These are phyloP conservation scores for Spisula subtruncata DNA, from an alignment of 2,888 invertebrate genomes.

Conservation along the genomic window DNA sequence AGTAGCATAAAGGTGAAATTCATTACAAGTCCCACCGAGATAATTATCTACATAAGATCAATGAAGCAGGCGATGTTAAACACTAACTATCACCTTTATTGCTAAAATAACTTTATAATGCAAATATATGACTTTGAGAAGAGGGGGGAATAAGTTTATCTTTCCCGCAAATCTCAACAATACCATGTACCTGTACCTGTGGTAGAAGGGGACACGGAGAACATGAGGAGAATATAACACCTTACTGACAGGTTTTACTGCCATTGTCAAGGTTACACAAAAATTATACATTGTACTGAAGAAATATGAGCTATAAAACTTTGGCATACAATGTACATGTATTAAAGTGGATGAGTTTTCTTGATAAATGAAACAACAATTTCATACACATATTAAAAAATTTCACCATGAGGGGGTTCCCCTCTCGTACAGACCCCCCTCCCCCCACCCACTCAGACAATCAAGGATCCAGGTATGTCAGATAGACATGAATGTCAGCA, in stretches of 20 bases:
- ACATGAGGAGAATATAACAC: background rate
- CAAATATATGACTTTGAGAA: conserved; percentile 22
- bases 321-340: too few species aligned
- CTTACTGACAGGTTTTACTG: background rate
- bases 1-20: background rate
- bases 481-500: too few species aligned
- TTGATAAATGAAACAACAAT: too few species aligned
- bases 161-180: background rate
- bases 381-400: too few species aligned
- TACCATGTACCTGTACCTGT: too few species aligned
- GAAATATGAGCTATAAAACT: too few species aligned
- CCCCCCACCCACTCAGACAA: too few species aligned
- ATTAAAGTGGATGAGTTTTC: too few species aligned
- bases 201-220: background rate
- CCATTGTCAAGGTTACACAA: background rate
- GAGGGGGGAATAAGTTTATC: conserved; percentile 47
- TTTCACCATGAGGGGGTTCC: too few species aligned
- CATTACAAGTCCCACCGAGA: background rate
- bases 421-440: too few species aligned
- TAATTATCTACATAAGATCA: conserved; percentile 18
- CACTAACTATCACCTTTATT: conserved; percentile 26
- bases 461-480: too few species aligned
- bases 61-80: background rate
- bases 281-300: background rate
- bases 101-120: conserved; percentile 47